Conservation (phyloP, 2,797 vertebrate species). For the Megalops cyprinoides region DNA sequence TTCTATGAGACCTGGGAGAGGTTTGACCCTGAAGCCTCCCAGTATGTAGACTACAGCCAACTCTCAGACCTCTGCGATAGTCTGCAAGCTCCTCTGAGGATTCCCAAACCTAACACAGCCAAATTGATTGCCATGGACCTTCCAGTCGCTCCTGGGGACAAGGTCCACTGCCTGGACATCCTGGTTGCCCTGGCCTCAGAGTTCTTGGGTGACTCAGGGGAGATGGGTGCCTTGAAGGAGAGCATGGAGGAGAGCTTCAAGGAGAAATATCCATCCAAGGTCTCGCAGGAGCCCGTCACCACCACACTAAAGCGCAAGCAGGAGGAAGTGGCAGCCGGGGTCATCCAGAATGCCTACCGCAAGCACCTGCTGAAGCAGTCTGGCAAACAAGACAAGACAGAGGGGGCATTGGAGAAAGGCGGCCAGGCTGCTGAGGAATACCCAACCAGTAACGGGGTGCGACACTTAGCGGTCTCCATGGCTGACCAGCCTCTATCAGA, state of each 20-base stretch:
- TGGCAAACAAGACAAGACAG: constrained; percentile 67
- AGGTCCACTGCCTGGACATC: constrained; percentile 94
- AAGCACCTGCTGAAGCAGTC: constrained; percentile 80
- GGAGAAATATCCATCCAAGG: constrained; percentile 92
- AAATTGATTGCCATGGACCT: constrained; percentile 89
- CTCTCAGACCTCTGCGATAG: constrained; percentile 92
- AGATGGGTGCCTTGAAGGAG: constrained; percentile 88
- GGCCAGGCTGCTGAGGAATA: constrained; percentile 49
- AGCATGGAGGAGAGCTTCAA: constrained; percentile 98
- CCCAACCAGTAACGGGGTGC: background rate
- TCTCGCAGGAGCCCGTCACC: constrained; percentile 91
- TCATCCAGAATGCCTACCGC: constrained; percentile 89
- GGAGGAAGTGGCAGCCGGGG: constrained; percentile 84
- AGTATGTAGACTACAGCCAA: constrained; percentile 85
- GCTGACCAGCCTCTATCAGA: constrained; percentile 1
- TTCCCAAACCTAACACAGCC: constrained; percentile 90
- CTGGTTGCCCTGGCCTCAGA: constrained; percentile 91
- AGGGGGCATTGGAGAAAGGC: constrained; percentile 70
- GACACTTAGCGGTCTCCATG: background rate
- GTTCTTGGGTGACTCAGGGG: constrained; percentile 89
- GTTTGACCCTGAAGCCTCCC: constrained; percentile 90
- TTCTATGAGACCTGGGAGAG: constrained; percentile 97
- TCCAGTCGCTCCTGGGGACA: constrained; percentile 91
- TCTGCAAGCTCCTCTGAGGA: constrained; percentile 85
- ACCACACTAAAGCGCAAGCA: constrained; percentile 90